Conservation (phyloP, 1,140 invertebrate species). For the Daktulosphaira vitifoliae region DNA sequence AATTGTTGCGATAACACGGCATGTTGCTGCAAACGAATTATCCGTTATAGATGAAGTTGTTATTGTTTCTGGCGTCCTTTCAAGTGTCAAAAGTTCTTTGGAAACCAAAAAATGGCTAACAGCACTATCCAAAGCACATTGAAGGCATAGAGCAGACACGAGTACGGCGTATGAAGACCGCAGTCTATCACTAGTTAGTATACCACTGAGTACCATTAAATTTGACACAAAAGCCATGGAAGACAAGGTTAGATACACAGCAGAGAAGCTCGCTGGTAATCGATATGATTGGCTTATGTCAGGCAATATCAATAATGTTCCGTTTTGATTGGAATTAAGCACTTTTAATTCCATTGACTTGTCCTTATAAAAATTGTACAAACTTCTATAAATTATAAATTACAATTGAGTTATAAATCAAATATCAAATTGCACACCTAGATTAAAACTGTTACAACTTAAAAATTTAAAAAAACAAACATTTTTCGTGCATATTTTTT, state of each 20-base stretch:
- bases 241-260: conserved; percentile 17
- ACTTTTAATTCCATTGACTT: conserved; percentile 16
- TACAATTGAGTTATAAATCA: no score
- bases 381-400: no score
- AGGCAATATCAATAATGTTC: conserved; percentile 6
- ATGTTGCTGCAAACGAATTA: not conserved
- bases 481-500: no score
- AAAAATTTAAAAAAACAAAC: no score
- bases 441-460: no score
- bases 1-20: conserved; percentile 12
- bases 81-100: not conserved
- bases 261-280: not conserved
- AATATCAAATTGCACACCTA: no score
- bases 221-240: conserved; percentile 17
- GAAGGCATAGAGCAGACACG: conserved; percentile 14
- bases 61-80: not conserved
- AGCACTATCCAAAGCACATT: conserved; percentile 16
- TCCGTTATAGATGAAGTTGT: not conserved
- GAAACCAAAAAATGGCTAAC: not conserved
- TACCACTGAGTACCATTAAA: conserved; percentile 5
- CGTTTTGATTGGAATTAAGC: conserved; percentile 2
- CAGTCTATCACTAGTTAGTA: conserved; percentile 10
- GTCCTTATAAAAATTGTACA: no score
- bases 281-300: not conserved
- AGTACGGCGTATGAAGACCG: conserved; percentile 17